Evolutionary conservation across 2,797 vertebrate genomes (phyloP).

Genomic region (Setipinna tenuifilis): DNA sequence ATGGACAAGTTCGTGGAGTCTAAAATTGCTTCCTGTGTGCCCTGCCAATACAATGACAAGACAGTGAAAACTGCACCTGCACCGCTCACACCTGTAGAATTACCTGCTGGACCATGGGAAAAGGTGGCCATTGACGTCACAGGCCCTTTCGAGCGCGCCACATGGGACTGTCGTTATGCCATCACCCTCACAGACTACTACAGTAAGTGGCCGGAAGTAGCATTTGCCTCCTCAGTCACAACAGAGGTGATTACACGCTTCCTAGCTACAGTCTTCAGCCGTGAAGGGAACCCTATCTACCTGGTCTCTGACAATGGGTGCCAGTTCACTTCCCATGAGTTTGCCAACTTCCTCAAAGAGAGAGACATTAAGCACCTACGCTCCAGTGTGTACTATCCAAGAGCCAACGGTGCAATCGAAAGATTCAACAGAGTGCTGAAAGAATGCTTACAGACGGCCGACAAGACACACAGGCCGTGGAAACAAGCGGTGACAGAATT

Average conservation of each 20-base stretch:
- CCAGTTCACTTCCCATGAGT: conserved; percentile 29
- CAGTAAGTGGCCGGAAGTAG: conserved; percentile 38
- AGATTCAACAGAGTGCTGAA: conserved; percentile 30
- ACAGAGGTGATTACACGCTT: conserved; percentile 10
- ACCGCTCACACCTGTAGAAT: conserved; percentile 21
- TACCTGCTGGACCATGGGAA: conserved; percentile 18
- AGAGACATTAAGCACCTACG: conserved; percentile 29
- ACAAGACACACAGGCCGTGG: conserved; percentile 33
- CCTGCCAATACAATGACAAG: conserved; percentile 33
- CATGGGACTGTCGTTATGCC: too few relatives aligned
- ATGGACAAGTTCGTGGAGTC: conserved; percentile 6
- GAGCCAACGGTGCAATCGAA: conserved; percentile 38
- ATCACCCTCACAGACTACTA: conserved; percentile 22
- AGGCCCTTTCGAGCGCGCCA: conserved; percentile 25
- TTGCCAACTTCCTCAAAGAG: conserved; percentile 18
- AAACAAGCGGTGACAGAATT: conserved; percentile 42
- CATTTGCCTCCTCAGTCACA: conserved; percentile 22
- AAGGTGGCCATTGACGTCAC: conserved; percentile 24
- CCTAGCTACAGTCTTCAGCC: conserved; percentile 30
- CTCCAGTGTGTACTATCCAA: conserved; percentile 36
- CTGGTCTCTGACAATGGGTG: conserved; percentile 36
- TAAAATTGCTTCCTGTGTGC: conserved; percentile 17
- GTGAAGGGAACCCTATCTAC: conserved; percentile 15
- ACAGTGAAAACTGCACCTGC: conserved; percentile 13
- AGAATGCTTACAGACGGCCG: background rate